These are phyloP conservation scores for Phrynosoma blainvillii DNA, from an alignment of 2,113 vertebrate genomes.

Conservation along the genomic window DNA sequence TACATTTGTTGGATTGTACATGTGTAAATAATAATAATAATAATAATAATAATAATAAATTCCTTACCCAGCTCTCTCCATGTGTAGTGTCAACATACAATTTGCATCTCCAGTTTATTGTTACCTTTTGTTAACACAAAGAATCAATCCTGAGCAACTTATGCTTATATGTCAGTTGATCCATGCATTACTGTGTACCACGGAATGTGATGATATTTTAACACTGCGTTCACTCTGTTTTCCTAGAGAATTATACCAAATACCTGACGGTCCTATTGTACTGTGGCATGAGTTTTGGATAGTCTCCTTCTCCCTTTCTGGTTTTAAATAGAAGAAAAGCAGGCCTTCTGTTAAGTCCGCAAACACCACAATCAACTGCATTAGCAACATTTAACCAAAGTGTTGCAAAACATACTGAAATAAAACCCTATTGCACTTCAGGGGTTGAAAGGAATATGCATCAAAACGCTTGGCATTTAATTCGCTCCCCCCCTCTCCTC, in stretches of 20 bases:
- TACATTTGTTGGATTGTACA: too few species aligned
- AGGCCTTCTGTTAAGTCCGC: slow-evolving; percentile 77
- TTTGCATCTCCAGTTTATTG: slow-evolving; percentile 62
- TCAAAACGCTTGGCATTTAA: slow-evolving; percentile 84
- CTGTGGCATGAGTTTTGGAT: slow-evolving; percentile 70
- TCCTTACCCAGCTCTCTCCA: not conserved
- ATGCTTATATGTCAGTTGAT: slow-evolving; percentile 58
- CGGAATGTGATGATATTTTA: slow-evolving; percentile 82
- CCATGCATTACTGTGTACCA: slow-evolving; percentile 61
- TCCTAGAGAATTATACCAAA: slow-evolving; percentile 76
- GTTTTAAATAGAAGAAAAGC: slow-evolving; percentile 55
- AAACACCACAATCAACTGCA: slow-evolving; percentile 71
- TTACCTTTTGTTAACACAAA: slow-evolving; percentile 72
- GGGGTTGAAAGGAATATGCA: slow-evolving; percentile 80
- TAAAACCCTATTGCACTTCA: slow-evolving; percentile 69
- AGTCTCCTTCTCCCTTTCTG: not conserved
- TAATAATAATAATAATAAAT: too few species aligned
- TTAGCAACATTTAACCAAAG: slow-evolving; percentile 76
- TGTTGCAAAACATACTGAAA: slow-evolving; percentile 73
- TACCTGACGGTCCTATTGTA: slow-evolving; percentile 76
- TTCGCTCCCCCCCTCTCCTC: slow-evolving; percentile 35
- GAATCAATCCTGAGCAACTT: slow-evolving; percentile 69
- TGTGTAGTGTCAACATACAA: slow-evolving; percentile 63
- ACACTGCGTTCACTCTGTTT: slow-evolving; percentile 72
- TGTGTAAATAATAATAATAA: too few species aligned